phyloP scores from a whole-genome alignment of 2,888 invertebrate species.

The Troides helena region DNA sequence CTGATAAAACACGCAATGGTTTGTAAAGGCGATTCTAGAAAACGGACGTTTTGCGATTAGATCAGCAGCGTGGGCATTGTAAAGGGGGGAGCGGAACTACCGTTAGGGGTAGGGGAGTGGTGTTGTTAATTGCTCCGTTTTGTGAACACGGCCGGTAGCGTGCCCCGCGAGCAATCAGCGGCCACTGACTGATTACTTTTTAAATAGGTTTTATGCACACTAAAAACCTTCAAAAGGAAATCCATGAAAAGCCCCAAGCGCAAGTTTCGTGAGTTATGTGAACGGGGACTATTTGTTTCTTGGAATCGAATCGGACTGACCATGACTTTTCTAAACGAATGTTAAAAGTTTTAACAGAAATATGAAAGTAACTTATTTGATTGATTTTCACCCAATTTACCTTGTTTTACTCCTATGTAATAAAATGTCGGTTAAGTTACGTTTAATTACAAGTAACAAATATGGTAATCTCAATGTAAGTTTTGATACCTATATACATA shows the following conservation, averaged over 20 bases:
- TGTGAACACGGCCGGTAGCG: slow-evolving; percentile 79
- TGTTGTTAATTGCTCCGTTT: slow-evolving; percentile 79
- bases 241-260: slow-evolving; percentile 56
- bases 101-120: slow-evolving; percentile 50
- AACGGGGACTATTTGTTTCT: slow-evolving; percentile 58
- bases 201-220: slow-evolving; percentile 79
- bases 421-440: too few relatives aligned
- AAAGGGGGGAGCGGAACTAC: slow-evolving; percentile 43
- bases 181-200: slow-evolving; percentile 79
- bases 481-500: slow-evolving; percentile 5
- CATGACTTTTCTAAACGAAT: slow-evolving; percentile 36
- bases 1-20: slow-evolving; percentile 69
- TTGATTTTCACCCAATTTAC: not conserved
- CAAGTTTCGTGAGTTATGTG: slow-evolving; percentile 54
- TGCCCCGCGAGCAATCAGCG: slow-evolving; percentile 76
- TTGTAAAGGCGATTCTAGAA: slow-evolving; percentile 78
- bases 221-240: slow-evolving; percentile 75
- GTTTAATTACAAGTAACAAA: not conserved
- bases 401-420: too few relatives aligned
- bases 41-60: slow-evolving; percentile 80
- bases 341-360: not conserved
- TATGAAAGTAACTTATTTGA: not conserved
- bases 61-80: slow-evolving; percentile 56
- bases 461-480: slow-evolving; percentile 3
- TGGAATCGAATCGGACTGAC: slow-evolving; percentile 47